Evolutionary conservation across 2,113 vertebrate species (phyloP).

Genomic region (Vimba vimba): DNA sequence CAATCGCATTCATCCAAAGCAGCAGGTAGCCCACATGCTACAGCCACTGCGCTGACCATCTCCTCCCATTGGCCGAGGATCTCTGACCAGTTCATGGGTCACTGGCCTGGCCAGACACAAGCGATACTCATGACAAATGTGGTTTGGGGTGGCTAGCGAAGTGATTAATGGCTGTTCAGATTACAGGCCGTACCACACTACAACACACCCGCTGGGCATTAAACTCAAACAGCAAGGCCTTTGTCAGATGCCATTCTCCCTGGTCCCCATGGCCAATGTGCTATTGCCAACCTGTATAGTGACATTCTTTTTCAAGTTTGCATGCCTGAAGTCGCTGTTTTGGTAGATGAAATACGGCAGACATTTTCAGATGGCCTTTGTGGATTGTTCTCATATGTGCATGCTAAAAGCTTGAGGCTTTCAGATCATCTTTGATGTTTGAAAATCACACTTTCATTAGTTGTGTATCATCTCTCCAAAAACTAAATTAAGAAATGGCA

Average conservation of each 20-base stretch:
- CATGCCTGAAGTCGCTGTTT: conserved; percentile 45
- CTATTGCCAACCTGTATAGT: conserved; percentile 59
- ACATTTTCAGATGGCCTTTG: conserved; percentile 47
- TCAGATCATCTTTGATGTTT: conserved; percentile 59
- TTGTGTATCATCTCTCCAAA: conserved; percentile 59
- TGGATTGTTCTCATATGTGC: conserved; percentile 58
- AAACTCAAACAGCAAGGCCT: conserved; percentile 56
- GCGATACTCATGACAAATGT: conserved; percentile 81
- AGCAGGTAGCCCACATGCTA: conserved; percentile 91
- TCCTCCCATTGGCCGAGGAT: conserved; percentile 78
- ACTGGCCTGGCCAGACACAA: conserved; percentile 80
- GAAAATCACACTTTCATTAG: conserved; percentile 53
- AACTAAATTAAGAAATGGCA: conserved; percentile 64
- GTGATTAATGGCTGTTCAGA: conserved; percentile 78
- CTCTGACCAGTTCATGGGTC: conserved; percentile 85
- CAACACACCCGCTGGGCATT: conserved; percentile 66
- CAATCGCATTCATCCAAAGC: conserved; percentile 87
- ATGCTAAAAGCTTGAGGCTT: conserved; percentile 61
- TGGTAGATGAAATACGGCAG: conserved; percentile 52
- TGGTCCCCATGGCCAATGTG: conserved; percentile 60
- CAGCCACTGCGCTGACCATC: conserved; percentile 74
- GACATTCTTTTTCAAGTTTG: conserved; percentile 45
- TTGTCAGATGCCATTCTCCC: conserved; percentile 53
- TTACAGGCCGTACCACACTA: conserved; percentile 45
- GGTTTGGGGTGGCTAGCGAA: conserved; percentile 74